Evolutionary conservation across 2,797 vertebrate genomes (phyloP), one percentile per base, ranked within the genome.

Genomic region (Peromyscus attwateri): DNA sequence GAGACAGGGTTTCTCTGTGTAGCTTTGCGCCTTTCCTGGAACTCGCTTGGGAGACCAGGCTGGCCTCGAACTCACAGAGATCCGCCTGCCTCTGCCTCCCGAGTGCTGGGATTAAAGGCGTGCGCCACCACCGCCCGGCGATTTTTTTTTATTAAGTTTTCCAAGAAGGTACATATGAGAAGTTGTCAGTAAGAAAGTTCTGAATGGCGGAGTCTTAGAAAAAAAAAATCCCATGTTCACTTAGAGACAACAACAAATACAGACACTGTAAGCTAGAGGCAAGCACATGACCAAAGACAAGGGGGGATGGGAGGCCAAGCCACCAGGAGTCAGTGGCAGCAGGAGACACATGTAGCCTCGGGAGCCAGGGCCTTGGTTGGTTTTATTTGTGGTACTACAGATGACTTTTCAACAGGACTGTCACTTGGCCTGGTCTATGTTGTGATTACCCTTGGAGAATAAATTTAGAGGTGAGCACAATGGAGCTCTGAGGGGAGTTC

Each of bases 321-420:
- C 43, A 5, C 87, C 7, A 4, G 49, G 49, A 25, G 46, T 16
- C 12, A 23, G 12, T 1, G 27, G 34, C 23, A 46, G 73, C 70
- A 34, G 3, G 37, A 14, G 17, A 1, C 43, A 34, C 34, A 68
- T 23, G 0, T 43, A 46, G 66, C 34, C n/a, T 21, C 0, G 0
- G 16, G 62, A 77, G 37, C 14, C 27, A 29, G 2, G 4, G 4
- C 34, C 43, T 82, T 37, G 1, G 62, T 73, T 60, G 3, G 68
- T 52, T 82, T 68, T 29, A 52, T 43, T 16, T 79, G 57, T 75
- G 84, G 52, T 9, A 3, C 19, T 82, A 37, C 2, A 68, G 49
- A 84, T 60, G 94, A 87, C 62, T 55, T 73, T 77, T 87, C 57
- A 91, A 8, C 31, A 23, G 46, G 46, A 1, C 6, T 46, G 10